Base-by-base conservation (phyloP, 1,140 invertebrate species). In the Helicoverpa armigera region DNA sequence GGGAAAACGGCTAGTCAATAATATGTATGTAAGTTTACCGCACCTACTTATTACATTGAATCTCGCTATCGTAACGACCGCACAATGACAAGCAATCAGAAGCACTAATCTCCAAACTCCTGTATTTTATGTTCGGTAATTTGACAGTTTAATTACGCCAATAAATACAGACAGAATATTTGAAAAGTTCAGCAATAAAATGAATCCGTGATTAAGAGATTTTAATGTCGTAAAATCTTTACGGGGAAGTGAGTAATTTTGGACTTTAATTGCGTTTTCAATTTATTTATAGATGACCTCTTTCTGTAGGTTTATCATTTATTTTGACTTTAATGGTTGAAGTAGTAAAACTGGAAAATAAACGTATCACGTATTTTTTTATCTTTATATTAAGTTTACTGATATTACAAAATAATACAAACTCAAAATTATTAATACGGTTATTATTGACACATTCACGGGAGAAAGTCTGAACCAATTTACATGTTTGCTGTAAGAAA, bases 151-250 rank as follows among this genome's bases (percentile, higher is more conserved):
- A 53, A 72, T 72, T 72, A 72, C 69, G n/a, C 18, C 53, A 13
- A 72, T 72, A 72, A 72, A 72, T 72, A 72, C 69, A n/a, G 69
- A 72, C 69, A 18, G 50, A 54, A 72, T 72, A 31, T 72, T 72
- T 54, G 18, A 72, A 72, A 72, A 72, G 48, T 72, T 72, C 18
- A 72, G 50, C 23, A n/a, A 53, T 72, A 54, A 72, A 72, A 9
- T 54, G 50, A 53, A 54, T 72, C 50, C 23, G 12, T 53, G 69
- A 72, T 72, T 51, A 72, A 72, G 50, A 54, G 50, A 70, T 70
- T 53, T 29, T 23, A 53, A n/a, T 69, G 43, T 43, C 61, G 29
- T 65, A 48, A 65, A 58, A 23, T 14, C 18, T 58, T 58, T 18
- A 18, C 18, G 16, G 23, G 14, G 56, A 60, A 60, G 12, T 60